Evolutionary conservation across 2,113 vertebrate species (phyloP).

Genomic region (Lepisosteus oculatus): DNA sequence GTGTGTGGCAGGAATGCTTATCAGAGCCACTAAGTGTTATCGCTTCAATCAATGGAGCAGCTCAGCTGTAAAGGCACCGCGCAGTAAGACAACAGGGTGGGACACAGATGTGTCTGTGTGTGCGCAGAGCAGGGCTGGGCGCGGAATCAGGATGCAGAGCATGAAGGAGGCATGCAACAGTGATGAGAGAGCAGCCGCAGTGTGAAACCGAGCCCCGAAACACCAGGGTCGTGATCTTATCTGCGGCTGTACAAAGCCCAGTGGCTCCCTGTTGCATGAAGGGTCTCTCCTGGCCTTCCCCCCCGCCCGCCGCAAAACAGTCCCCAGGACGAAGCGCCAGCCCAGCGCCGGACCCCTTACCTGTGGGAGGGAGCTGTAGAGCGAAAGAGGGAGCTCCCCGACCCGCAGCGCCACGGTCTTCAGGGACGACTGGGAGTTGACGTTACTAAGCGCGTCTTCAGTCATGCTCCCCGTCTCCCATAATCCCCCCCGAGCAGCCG

Average conservation of each 20-base stretch:
- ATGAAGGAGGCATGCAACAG: background rate
- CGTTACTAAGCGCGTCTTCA: constrained; percentile 62
- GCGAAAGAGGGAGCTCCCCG: constrained; percentile 77
- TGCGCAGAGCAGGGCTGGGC: background rate
- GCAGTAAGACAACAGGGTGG: too few species aligned
- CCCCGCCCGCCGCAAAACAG: background rate
- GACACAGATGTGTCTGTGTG: too few species aligned
- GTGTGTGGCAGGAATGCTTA: too few species aligned
- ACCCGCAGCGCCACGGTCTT: constrained; percentile 69
- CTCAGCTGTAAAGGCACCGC: too few species aligned
- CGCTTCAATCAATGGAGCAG: too few species aligned
- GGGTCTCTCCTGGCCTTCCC: background rate
- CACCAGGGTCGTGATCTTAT: background rate
- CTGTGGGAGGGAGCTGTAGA: constrained; percentile 78
- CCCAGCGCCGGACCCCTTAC: constrained; percentile 50
- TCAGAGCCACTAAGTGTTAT: too few species aligned
- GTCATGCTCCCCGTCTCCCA: constrained; percentile 75
- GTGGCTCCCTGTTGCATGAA: too few species aligned
- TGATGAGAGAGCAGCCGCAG: background rate
- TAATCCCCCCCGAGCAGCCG: constrained; percentile 42
- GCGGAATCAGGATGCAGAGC: background rate
- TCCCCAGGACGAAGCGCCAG: background rate
- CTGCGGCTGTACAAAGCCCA: too few species aligned
- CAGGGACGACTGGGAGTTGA: constrained; percentile 66
- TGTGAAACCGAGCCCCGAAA: background rate